These are phyloP conservation scores for Engystomops pustulosus DNA, from an alignment of 2,113 vertebrate genomes.

Conservation along the genomic window DNA sequence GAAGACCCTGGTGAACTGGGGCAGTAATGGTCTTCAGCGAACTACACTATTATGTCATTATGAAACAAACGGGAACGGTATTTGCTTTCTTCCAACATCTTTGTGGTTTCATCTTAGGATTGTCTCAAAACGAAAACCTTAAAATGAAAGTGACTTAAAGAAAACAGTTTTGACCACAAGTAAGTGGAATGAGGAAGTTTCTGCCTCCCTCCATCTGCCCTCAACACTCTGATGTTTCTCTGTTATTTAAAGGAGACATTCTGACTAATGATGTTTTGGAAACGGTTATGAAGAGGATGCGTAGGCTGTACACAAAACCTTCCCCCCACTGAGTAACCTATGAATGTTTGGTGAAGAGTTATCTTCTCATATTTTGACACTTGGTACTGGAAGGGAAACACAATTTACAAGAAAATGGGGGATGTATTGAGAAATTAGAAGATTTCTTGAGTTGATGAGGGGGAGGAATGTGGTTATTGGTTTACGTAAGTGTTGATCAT, in stretches of 20 bases:
- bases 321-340: constrained; percentile 61
- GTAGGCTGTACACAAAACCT: constrained; percentile 29
- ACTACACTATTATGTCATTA: neutral
- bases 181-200: constrained; percentile 37
- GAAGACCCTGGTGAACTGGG: neutral
- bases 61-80: neutral
- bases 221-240: constrained; percentile 29
- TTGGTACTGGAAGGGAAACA: constrained; percentile 61
- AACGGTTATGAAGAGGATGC: constrained; percentile 32
- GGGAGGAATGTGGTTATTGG: constrained; percentile 65
- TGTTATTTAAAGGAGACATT: constrained; percentile 37
- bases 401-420: constrained; percentile 65
- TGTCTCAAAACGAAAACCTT: constrained; percentile 25
- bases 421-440: constrained; percentile 62
- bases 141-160: constrained; percentile 48
- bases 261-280: constrained; percentile 50
- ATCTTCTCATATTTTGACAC: constrained; percentile 61
- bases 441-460: constrained; percentile 58
- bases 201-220: neutral
- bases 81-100: neutral
- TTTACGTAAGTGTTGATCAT: constrained; percentile 62
- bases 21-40: no score
- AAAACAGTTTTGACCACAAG: constrained; percentile 48
- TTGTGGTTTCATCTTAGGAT: constrained; percentile 44
- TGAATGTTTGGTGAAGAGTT: constrained; percentile 58